Percentiles rank a stretch among this genome's conserved stretches.
These are phyloP conservation scores for Nesospiza acunhae DNA, from an alignment of 2,113 vertebrate species.

Conservation along the genomic window DNA sequence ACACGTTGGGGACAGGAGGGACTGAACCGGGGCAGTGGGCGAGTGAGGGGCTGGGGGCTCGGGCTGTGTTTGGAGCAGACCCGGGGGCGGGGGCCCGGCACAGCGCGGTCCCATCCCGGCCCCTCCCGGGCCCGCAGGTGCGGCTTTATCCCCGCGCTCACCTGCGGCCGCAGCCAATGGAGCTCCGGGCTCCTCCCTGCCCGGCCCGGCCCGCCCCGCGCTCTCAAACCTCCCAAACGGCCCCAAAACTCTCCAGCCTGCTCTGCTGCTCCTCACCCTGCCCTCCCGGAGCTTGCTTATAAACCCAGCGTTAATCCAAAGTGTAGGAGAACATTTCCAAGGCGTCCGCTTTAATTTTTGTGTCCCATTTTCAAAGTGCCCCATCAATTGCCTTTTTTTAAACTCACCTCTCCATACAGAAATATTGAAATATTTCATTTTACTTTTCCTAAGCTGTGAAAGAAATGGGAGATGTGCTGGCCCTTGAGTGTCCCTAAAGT, in stretches of 20 bases:
- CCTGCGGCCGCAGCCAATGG: slow-evolving; percentile 13
- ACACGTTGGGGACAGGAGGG: background rate
- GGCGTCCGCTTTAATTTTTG: rapidly evolving
- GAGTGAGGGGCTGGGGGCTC: rapidly evolving
- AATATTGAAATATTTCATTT: rapidly evolving
- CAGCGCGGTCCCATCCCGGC: background rate
- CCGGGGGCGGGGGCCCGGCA: background rate
- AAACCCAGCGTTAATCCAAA: rapidly evolving
- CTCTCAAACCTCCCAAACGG: background rate
- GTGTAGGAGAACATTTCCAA: rapidly evolving
- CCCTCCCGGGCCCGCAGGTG: background rate
- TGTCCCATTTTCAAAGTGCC: too few species aligned
- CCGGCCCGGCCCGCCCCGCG: background rate
- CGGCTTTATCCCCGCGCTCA: slow-evolving; percentile 3
- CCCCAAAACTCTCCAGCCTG: background rate
- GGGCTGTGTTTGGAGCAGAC: background rate
- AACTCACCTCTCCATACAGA: rapidly evolving
- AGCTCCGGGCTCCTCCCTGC: background rate
- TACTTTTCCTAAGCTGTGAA: background rate
- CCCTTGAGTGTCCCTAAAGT: background rate
- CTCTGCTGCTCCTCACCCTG: rapidly evolving
- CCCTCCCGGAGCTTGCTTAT: rapidly evolving
- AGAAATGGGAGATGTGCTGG: rapidly evolving
- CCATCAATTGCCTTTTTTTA: rapidly evolving
- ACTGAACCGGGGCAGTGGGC: background rate